Percentiles rank a stretch among this genome's conserved stretches.
phyloP scores from a whole-genome alignment of 2,113 vertebrate species.

The Numenius arquata region DNA sequence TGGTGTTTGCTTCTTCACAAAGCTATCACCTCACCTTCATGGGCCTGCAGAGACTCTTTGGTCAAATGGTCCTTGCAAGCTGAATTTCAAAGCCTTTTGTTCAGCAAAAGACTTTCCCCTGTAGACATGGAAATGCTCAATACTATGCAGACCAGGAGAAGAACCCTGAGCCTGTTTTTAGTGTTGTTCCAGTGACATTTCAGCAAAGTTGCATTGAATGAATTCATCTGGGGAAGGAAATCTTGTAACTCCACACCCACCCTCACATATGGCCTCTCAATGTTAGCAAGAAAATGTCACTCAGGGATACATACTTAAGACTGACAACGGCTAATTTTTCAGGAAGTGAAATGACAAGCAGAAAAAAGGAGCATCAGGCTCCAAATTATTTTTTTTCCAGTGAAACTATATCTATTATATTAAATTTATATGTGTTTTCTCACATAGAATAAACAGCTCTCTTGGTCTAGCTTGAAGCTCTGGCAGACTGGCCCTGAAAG shows the following conservation, averaged over 20 bases:
- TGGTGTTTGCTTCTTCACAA: not conserved
- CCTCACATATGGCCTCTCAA: not conserved
- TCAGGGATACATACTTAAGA: not conserved
- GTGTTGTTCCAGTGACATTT: not conserved
- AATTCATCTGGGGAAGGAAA: not conserved
- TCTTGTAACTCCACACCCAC: rapidly evolving
- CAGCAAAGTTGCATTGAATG: not conserved
- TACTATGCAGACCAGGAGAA: not conserved
- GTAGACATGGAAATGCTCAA: not conserved
- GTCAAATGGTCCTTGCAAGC: not conserved
- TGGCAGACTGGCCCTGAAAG: not conserved
- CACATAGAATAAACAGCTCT: not conserved
- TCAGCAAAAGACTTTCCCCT: not conserved
- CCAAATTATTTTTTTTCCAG: not conserved
- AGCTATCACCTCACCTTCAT: not conserved
- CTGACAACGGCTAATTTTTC: not conserved
- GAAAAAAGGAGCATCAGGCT: not conserved
- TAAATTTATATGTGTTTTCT: not conserved
- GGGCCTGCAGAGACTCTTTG: not conserved
- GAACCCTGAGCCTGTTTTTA: not conserved
- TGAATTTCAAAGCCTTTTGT: not conserved
- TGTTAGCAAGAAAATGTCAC: not conserved
- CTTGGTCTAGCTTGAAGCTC: not conserved
- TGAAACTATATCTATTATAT: not conserved
- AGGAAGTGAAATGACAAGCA: not conserved